Evolutionary conservation across 2,113 vertebrate genomes (phyloP).

Genomic region (Corythornis cristatus): DNA sequence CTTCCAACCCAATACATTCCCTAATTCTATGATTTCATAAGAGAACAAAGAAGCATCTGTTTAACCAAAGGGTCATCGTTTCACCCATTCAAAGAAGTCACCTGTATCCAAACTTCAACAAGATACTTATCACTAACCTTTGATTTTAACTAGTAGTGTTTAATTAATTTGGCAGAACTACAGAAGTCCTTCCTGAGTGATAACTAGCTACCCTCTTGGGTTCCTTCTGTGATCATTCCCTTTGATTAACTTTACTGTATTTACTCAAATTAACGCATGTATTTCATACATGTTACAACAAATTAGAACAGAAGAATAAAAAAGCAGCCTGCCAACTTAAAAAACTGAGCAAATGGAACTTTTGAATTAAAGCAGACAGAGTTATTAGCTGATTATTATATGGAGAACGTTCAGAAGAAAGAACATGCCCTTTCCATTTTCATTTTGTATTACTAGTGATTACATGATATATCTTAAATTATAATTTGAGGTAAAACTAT

Average conservation of each 20-base stretch:
- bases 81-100: background rate
- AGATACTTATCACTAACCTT: constrained; percentile 17
- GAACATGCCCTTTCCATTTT: constrained; percentile 68
- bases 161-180: constrained; percentile 62
- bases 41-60: background rate
- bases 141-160: constrained; percentile 42
- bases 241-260: constrained; percentile 64
- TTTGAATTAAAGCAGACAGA: constrained; percentile 57
- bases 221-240: constrained; percentile 57
- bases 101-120: background rate
- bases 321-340: constrained; percentile 60
- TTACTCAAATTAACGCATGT: constrained; percentile 60
- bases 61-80: background rate
- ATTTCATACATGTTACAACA: constrained; percentile 68
- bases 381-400: constrained; percentile 66
- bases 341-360: constrained; percentile 53
- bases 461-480: constrained; percentile 66
- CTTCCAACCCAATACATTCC: too few species aligned
- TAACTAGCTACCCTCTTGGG: constrained; percentile 28
- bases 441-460: constrained; percentile 55
- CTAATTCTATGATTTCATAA: background rate
- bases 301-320: constrained; percentile 61
- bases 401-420: constrained; percentile 56
- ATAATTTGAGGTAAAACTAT: constrained; percentile 67
- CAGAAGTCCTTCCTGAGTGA: background rate